Conservation (phyloP, 1,140 invertebrate genomes). For the Calosoma granatense region DNA sequence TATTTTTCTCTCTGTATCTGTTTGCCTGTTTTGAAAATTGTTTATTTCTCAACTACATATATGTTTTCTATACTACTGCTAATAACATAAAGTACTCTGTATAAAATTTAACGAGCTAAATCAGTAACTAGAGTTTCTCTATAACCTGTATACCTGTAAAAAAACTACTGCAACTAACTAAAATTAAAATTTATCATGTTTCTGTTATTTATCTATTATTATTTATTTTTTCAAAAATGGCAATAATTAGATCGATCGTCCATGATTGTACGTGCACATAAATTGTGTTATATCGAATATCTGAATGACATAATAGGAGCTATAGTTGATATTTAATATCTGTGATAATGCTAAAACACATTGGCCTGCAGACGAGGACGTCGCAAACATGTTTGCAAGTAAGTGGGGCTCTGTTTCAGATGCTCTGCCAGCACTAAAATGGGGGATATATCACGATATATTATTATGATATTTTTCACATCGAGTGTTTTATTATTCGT, state of each 20-base stretch:
- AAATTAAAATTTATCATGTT: no score
- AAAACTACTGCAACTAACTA: no score
- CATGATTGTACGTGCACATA: not conserved
- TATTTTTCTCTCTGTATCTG: not conserved
- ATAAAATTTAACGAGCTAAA: no score
- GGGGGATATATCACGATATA: not conserved
- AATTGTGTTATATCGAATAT: no score
- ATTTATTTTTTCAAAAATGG: no score
- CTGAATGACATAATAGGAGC: not conserved
- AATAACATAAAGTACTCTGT: no score
- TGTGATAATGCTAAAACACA: conserved; percentile 9
- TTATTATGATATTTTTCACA: not conserved
- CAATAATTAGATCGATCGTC: not conserved
- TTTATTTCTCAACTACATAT: no score
- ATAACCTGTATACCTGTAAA: no score
- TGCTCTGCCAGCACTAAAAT: conserved; percentile 1
- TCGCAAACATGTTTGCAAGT: conserved; percentile 24
- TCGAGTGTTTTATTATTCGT: not conserved
- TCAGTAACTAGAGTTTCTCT: no score
- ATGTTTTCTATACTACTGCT: no score
- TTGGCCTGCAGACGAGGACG: conserved; percentile 28
- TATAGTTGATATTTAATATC: not conserved
- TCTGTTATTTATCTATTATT: no score
- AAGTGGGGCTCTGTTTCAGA: conserved; percentile 18
- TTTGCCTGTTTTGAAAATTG: no score